Conservation (phyloP, 2,797 vertebrate genomes). For the Argentina silus region DNA sequence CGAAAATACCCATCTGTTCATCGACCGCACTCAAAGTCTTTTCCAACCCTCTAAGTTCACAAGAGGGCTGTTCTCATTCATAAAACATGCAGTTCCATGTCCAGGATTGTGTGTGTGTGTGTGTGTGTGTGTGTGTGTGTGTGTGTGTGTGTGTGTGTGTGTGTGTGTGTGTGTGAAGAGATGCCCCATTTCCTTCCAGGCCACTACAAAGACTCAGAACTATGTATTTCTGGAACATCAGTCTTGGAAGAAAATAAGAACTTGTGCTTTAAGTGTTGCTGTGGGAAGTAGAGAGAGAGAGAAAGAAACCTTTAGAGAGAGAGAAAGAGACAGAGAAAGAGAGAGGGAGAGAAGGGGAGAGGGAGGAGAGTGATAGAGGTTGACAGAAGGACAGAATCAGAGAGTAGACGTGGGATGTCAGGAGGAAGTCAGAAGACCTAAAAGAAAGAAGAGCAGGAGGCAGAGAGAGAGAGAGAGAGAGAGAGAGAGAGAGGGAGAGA, state of each 20-base stretch:
- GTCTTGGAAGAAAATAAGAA: conserved; percentile 22
- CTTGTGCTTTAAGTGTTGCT: conserved; percentile 14
- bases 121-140: too few relatives aligned
- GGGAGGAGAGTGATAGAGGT: neutral
- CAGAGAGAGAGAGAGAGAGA: neutral
- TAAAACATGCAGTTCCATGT: conserved; percentile 75
- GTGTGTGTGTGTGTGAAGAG: too few relatives aligned
- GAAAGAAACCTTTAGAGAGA: neutral
- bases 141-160: too few relatives aligned
- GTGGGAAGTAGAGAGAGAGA: conserved; percentile 11
- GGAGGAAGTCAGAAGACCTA: conserved; percentile 1
- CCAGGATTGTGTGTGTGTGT: conserved; percentile 30
- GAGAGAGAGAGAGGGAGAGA: neutral
- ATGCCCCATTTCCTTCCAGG: conserved; percentile 41
- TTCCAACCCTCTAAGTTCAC: conserved; percentile 60
- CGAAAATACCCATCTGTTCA: conserved; percentile 75
- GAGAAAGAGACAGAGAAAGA: neutral
- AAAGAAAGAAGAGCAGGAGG: neutral
- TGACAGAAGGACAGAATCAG: neutral
- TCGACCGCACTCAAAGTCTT: too few relatives aligned
- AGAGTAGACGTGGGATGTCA: neutral
- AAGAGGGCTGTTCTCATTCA: conserved; percentile 69
- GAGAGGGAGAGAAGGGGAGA: neutral
- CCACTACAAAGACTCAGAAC: conserved; percentile 62
- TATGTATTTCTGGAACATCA: conserved; percentile 42